Percentiles rank a stretch among this genome's conserved stretches.
Conservation (phyloP, 2,888 invertebrate species). For the Sarcophaga carnaria region DNA sequence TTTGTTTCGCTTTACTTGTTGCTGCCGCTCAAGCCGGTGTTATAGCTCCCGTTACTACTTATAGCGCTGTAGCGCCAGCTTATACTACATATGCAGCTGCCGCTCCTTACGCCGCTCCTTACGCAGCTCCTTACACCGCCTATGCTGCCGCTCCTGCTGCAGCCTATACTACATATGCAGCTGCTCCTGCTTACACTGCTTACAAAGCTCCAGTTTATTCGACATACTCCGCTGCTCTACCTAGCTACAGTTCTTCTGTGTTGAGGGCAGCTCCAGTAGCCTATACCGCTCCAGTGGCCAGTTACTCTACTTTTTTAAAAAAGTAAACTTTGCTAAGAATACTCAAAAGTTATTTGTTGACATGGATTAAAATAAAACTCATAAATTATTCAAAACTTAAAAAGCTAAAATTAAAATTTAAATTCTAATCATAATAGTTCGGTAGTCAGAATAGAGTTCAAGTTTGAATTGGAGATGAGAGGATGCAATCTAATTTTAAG, state of each 20-base stretch:
- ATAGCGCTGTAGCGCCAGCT: slow-evolving; percentile 68
- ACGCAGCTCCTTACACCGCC: slow-evolving; percentile 58
- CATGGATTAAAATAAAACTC: slow-evolving; percentile 2
- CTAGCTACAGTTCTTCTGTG: slow-evolving; percentile 68
- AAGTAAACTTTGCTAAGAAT: slow-evolving; percentile 25
- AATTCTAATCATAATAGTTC: too few relatives aligned
- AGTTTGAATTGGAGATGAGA: too few relatives aligned
- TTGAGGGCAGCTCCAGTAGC: slow-evolving; percentile 69
- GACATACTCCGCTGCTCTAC: slow-evolving; percentile 69
- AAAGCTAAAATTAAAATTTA: too few relatives aligned
- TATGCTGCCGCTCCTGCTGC: slow-evolving; percentile 56
- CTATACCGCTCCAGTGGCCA: slow-evolving; percentile 55
- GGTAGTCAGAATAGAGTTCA: too few relatives aligned
- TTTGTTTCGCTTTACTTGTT: slow-evolving; percentile 77
- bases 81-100: slow-evolving; percentile 65
- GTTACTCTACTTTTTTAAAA: slow-evolving; percentile 59
- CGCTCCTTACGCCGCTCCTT: slow-evolving; percentile 29
- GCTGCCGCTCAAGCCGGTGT: slow-evolving; percentile 77
- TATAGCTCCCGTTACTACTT: slow-evolving; percentile 66
- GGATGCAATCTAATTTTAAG: too few relatives aligned
- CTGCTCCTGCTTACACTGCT: too few relatives aligned
- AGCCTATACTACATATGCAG: slow-evolving; percentile 68
- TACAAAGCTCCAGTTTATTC: slow-evolving; percentile 51
- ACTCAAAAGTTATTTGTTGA: too few relatives aligned
- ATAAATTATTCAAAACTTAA: too few relatives aligned